Evolutionary conservation across 1,140 invertebrate genomes (phyloP), one percentile per base, ranked within the genome.

Genomic region (Drosophila oshimai): DNA sequence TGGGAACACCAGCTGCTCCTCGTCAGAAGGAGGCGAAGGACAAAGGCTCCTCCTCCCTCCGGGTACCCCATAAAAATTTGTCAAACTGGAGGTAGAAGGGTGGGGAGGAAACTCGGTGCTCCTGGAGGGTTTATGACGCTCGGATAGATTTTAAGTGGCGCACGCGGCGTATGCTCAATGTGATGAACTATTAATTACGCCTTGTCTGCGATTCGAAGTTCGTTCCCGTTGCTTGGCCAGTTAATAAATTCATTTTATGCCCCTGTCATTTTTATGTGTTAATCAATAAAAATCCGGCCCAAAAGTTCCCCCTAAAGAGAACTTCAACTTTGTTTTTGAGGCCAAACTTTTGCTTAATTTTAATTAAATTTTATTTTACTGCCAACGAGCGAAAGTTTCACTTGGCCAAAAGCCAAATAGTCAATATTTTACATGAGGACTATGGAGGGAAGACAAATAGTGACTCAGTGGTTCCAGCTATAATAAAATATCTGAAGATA

Each of bases 151-250:
- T 75, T 72, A 86, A 86, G 79, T 84, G 69, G 69, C 62, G 24
- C 50, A 76, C 54, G 54, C 49, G 58, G 65, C 75, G 75, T 74
- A 79, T 79, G 42, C 61, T 50, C 78, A 83, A 69, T 86, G 61
- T 79, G 55, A 39, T 49, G 39, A 79, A 74, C 64, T 68, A 86
- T 84, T 87, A 84, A 84, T 84, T 75, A 80, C 65, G 75, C 50
- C 67, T 61, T 81, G 71, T 83, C 81, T 64, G 54, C 12, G n/a
- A 60, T 18, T 17, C 17, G 7, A 17, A 36, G 26, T 47, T 15
- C 24, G 31, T 13, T 1, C n/a, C n/a, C 9, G 47, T 65, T 41
- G 12, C 29, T 22, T 26, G 13, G 41, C 18, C 29, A 72, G 62
- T 64, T 69, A 60, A 68, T 78, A 67, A 75, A 80, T 80, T 80